A percentile compares a stretch with the other conserved stretches of the same genome.
These are phyloP conservation scores for Micropoecilia bifurca DNA, from an alignment of 2,797 vertebrate species.

Conservation along the genomic window DNA sequence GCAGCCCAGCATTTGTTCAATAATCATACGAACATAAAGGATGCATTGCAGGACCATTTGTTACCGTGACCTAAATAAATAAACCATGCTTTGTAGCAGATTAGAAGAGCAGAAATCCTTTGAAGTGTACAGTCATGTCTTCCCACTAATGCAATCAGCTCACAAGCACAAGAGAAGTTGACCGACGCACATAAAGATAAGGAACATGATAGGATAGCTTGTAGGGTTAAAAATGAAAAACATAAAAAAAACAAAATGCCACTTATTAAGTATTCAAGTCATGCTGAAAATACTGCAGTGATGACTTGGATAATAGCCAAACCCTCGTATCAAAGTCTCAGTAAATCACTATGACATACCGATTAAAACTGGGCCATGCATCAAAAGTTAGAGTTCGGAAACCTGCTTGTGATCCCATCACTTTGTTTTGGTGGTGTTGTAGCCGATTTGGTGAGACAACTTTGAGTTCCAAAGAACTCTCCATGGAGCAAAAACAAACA, in stretches of 20 bases:
- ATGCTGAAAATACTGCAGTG: neutral
- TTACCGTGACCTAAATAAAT: slow-evolving; percentile 35
- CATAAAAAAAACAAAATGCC: too few species aligned
- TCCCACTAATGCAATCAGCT: slow-evolving; percentile 8
- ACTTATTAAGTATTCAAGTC: neutral
- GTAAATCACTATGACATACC: neutral
- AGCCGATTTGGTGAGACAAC: neutral
- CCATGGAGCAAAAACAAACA: neutral
- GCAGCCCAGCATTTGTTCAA: slow-evolving; percentile 13
- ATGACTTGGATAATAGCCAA: neutral
- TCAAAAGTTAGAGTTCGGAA: neutral
- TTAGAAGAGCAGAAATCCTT: slow-evolving; percentile 20
- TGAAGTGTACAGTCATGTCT: slow-evolving; percentile 18
- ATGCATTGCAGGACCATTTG: slow-evolving; percentile 17
- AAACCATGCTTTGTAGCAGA: slow-evolving; percentile 12
- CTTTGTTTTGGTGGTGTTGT: neutral
- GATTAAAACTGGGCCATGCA: neutral
- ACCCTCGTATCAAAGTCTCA: neutral
- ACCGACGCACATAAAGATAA: neutral
- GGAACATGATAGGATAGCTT: neutral
- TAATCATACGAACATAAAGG: slow-evolving; percentile 17
- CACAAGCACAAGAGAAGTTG: neutral
- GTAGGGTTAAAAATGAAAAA: neutral
- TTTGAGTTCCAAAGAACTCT: neutral
- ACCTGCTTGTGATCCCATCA: neutral